Base-by-base conservation (phyloP, 2,113 vertebrate species). In the Microtus richardsoni region DNA sequence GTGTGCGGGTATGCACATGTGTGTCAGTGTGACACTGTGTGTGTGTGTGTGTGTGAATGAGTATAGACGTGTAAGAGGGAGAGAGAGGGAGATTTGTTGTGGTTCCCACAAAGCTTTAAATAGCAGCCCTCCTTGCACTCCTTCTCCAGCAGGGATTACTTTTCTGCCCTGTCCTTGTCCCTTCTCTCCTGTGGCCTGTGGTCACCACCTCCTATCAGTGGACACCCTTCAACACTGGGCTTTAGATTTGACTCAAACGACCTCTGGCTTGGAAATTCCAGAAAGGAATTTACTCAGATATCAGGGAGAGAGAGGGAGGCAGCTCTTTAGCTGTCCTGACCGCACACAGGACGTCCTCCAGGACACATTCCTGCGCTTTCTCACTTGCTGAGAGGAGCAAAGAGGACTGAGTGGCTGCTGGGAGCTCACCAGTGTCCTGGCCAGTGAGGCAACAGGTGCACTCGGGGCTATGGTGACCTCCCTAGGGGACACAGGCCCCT, bases 251-350 rank as follows among this genome's bases (percentile, higher is more conserved):
- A 88, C 33, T 41, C 0, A 0, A 74, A 39, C 68, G 78, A 83
- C 2, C 89, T 94, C 90, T 88, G 80, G 58, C 68, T 68, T 58
- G 49, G 60, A 68, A 64, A 82, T 33, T 39, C 47, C 60, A 95
- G 58, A 77, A 5, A 85, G 85, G 58, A 85, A 64, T 86, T 95
- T 66, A 71, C 64, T 77, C 85, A 84, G 26, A 92, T 88, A 75
- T 33, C 33, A 71, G 71, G 4, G 54, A 54, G 54, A 58, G 58
- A 44, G 73, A 80, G 1, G 52, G 52, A 96, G 75, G 49, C 47
- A 36, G 86, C 47, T 66, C 2, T 91, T 88, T 66, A 36, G 36
- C 30, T 64, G 78, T 73, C 74, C 92, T 41, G 6, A 24, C 68
- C n/a, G 28, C 49, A 84, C 8, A 4, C 6, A 28, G 82, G 39